Base-by-base conservation (phyloP, 1,140 invertebrate genomes). In the Diachasma alloeum region DNA sequence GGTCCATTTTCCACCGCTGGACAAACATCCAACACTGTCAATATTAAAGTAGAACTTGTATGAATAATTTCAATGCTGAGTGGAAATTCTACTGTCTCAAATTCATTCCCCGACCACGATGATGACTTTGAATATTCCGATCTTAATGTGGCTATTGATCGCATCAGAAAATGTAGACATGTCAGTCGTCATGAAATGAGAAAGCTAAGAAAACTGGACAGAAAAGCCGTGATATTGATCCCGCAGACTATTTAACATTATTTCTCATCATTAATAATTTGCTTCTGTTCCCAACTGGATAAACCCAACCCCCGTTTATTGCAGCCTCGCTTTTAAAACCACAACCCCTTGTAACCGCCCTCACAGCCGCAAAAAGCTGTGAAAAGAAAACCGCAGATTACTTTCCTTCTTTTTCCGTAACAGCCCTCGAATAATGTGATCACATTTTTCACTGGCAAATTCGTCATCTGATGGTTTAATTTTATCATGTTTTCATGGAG, bases 191-290 rank as follows among this genome's bases (percentile, higher is more conserved):
- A 15, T 48, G 13, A n/a, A 48, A n/a, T n/a, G n/a, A n/a, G n/a
- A n/a, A n/a, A n/a, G n/a, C n/a, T n/a, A n/a, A n/a, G n/a, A n/a
- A n/a, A n/a, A n/a, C n/a, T n/a, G 3, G 44, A 46, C 44, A 4
- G n/a, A 46, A n/a, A 46, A 46, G 9, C 3, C 2, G 44, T 11
- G 44, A 46, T 46, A 11, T 46, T 9, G 11, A 46, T 46, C 10
- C 10, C n/a, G 44, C 17, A 13, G 17, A 53, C 17, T 53, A 48
- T 22, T 46, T 56, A 46, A 31, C 10, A 15, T 63, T 67, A 56
- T 67, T 78, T 73, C 70, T 75, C 72, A 26, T 67, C 77, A 75
- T 75, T 75, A 74, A 75, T 68, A 67, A 78, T 75, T 78, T 53
- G n/a, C 10, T 24, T 67, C 63, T 26, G 8, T 31, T 56, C 68